A percentile compares a stretch with the other conserved stretches of the same genome.
Conservation (phyloP, 2,113 vertebrate genomes). For the Ahaetulla prasina region DNA sequence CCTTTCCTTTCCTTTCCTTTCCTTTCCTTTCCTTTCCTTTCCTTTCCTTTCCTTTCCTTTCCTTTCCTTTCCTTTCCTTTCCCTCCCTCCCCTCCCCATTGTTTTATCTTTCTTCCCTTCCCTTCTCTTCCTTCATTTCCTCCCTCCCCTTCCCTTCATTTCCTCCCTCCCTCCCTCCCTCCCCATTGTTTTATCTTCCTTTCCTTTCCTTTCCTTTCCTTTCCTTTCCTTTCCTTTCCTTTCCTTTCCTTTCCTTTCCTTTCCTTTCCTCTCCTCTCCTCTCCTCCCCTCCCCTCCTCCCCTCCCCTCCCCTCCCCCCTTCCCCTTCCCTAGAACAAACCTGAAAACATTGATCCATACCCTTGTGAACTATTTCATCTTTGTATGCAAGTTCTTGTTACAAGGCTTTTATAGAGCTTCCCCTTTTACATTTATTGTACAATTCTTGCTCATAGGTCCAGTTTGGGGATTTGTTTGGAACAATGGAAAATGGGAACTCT, state of each 20-base stretch:
- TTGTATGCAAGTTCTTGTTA: neutral
- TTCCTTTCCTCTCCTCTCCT: too few species aligned
- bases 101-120: accelerated
- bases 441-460: neutral
- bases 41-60: too few species aligned
- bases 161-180: accelerated
- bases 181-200: too few species aligned
- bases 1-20: too few species aligned
- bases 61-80: neutral
- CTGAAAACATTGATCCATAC: neutral
- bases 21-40: too few species aligned
- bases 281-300: too few species aligned
- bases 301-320: accelerated
- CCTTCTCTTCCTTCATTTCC: accelerated
- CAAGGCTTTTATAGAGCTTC: neutral
- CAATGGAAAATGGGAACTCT: too few species aligned
- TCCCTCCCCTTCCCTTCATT: too few species aligned
- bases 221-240: constrained; percentile 35
- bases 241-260: too few species aligned
- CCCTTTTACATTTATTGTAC: neutral
- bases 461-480: too few species aligned
- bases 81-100: constrained; percentile 57
- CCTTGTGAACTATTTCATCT: neutral
- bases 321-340: neutral
- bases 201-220: constrained; percentile 34